phyloP scores from a whole-genome alignment of 2,113 vertebrate species.

The Elgaria multicarinata region DNA sequence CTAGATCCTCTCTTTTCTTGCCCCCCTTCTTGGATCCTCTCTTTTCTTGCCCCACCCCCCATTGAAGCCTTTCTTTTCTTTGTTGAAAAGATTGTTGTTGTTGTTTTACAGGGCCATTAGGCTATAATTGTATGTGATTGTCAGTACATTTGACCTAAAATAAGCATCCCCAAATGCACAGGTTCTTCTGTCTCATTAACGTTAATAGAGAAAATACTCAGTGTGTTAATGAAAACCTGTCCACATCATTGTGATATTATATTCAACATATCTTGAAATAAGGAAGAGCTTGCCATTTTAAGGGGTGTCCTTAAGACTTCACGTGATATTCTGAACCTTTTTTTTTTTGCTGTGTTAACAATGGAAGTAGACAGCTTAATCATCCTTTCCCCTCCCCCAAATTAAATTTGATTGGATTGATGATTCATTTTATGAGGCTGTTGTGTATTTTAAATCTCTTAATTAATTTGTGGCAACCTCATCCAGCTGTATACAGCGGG shows the following conservation, averaged over 20 bases:
- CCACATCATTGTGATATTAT: not conserved
- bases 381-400: not conserved
- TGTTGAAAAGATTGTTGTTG: no score
- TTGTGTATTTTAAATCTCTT: conserved; percentile 47
- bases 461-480: conserved; percentile 64
- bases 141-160: not conserved
- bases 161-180: not conserved
- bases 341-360: not conserved
- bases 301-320: not conserved
- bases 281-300: not conserved
- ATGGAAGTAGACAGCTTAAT: not conserved
- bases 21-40: no score
- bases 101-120: not conserved
- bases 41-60: no score
- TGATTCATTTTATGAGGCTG: conserved; percentile 15
- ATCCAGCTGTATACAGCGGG: conserved; percentile 27
- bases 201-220: not conserved
- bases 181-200: not conserved
- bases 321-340: not conserved
- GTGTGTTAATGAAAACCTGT: not conserved
- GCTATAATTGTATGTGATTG: not conserved
- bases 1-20: no score
- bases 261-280: not conserved
- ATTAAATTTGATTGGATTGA: conserved; percentile 18
- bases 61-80: no score